Base-by-base conservation (phyloP, 2,888 invertebrate species). In the Phortica magna region DNA sequence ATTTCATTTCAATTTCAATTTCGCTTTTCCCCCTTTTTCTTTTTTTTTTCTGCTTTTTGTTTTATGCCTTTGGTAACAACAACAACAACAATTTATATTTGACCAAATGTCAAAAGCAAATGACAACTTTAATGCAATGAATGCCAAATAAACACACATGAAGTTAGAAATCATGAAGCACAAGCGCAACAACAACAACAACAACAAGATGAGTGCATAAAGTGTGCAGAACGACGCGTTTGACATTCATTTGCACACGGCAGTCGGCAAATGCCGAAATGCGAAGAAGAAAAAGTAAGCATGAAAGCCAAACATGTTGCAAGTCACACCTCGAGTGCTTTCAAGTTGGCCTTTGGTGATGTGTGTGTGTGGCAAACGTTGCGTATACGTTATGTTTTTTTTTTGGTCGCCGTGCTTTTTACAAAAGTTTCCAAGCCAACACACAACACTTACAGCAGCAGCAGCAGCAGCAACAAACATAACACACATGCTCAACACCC, bases 301-400 rank as follows among this genome's bases (percentile, higher is more conserved):
- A 55, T 12, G 55, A 55, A 55, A 55, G 14, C 10, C 1, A 17
- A 7, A 4, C 31, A 31, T 1, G 12, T 55, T 17, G 17, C n/a
- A 55, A 55, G 55, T 55, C 55, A 12, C 55, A 55, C 55, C 55
- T 55, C 7, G 14, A 55, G 55, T 17, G n/a, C 17, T 17, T 17
- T 17, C 55, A 55, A 55, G n/a, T 55, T 55, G 55, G n/a, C 31
- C 31, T 53, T 53, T n/a, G 53, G 53, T 53, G 1, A 14, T 10
- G 10, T 53, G 53, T 53, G 53, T 53, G 59, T n/a, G 39, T 42
- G 48, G 48, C 48, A 48, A 17, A 68, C 68, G 17, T 22, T 48
- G 68, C 68, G 68, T 68, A 68, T 68, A 68, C 68, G 68, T 68
- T n/a, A n/a, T 43, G n/a, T 7, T 68, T 55, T 55, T 55, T 7